Conservation (phyloP, 2,113 vertebrate species). For the Mormyrus lacerda region DNA sequence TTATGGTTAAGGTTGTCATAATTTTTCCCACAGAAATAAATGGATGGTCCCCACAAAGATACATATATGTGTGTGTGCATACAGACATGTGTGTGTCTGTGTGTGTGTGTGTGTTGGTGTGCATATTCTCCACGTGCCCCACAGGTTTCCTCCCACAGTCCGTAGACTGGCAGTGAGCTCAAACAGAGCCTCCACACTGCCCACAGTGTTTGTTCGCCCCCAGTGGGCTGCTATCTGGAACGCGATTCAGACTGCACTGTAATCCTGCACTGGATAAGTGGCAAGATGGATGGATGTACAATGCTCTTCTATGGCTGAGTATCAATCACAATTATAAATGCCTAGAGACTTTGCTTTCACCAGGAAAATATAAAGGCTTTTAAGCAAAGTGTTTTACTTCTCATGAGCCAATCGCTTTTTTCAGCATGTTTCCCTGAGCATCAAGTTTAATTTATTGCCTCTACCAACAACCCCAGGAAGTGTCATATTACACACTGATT, state of each 20-base stretch:
- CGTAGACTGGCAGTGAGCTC: not conserved
- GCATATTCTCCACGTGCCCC: not conserved
- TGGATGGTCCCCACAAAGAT: not conserved
- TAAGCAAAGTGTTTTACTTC: not conserved
- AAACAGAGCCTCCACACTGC: not conserved
- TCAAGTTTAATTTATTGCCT: not conserved
- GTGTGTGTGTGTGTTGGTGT: not conserved
- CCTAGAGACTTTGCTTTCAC: not conserved
- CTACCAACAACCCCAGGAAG: not conserved
- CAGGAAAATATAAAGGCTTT: not conserved
- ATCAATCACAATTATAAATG: not conserved
- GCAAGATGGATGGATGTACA: not conserved
- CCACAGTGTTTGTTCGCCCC: not conserved
- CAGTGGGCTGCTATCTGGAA: not conserved
- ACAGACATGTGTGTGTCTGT: no score
- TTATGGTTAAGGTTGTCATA: not conserved
- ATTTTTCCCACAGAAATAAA: not conserved
- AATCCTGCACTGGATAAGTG: not conserved
- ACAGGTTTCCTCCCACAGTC: not conserved
- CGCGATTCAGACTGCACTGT: not conserved
- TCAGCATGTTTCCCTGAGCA: not conserved
- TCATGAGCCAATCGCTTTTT: not conserved
- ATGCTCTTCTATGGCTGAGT: not conserved
- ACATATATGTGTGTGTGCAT: no score
- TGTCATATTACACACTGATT: not conserved